Evolutionary conservation across 2,888 invertebrate genomes (phyloP).

Genomic region (Chymomyza fuscimana): DNA sequence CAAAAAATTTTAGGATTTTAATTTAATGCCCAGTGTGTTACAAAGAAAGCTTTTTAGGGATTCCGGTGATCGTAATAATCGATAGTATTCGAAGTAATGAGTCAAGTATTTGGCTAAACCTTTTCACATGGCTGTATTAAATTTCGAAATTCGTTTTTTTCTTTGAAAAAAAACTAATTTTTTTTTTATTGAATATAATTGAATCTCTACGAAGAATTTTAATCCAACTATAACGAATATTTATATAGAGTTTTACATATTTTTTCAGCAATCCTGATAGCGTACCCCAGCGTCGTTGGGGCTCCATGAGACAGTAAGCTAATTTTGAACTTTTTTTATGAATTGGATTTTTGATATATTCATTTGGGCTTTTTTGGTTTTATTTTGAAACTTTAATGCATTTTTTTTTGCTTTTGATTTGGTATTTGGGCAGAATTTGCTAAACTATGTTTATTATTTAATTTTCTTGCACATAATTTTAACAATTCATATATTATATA

Average conservation of each 20-base stretch:
- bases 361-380: conserved; percentile 22
- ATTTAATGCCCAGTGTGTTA: too few species aligned
- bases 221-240: background rate
- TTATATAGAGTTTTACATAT: conserved; percentile 50
- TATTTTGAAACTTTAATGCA: conserved; percentile 17
- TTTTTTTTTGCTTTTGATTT: conserved; percentile 47
- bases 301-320: conserved; percentile 84
- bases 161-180: too few species aligned
- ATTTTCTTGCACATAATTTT: background rate
- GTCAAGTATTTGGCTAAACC: too few species aligned
- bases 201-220: background rate
- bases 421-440: conserved; percentile 16
- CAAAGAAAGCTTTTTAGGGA: too few species aligned
- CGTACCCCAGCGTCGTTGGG: conserved; percentile 84
- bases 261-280: conserved; percentile 82
- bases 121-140: too few species aligned
- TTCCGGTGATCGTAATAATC: too few species aligned
- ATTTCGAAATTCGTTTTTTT: too few species aligned
- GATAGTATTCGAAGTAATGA: too few species aligned
- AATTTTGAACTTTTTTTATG: conserved; percentile 26
- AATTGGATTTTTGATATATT: conserved; percentile 28
- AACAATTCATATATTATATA: too few species aligned
- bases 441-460: conserved; percentile 6
- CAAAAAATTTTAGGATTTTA: too few species aligned
- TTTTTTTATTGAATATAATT: too few species aligned